Evolutionary conservation across 2,113 vertebrate genomes (phyloP), one percentile per base, ranked within the genome.

Genomic region (Psammodynastes pulverulentus): DNA sequence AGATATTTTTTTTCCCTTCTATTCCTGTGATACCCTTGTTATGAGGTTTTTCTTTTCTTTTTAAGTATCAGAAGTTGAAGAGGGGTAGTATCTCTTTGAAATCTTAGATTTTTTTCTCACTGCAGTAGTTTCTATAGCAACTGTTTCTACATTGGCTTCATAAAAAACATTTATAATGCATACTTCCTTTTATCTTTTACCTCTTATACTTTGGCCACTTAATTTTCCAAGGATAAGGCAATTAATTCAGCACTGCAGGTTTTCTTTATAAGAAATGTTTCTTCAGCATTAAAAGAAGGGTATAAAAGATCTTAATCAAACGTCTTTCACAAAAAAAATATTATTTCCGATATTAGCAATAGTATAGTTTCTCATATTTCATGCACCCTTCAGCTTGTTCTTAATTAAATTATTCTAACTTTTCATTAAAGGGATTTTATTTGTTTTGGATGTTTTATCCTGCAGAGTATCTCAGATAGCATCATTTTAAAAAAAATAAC

Each of bases 71-170:
- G 19, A 9, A 91, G 10, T 9, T 91, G 21, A 84, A 92, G 39
- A 93, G 84, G 93, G 92, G 10, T 92, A 79, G 84, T 24, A 43
- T 15, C 62, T 88, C 79, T 9, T 91, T 93, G 46, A 95, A 85
- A 94, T 46, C 56, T 93, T 95, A 95, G 91, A 93, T 95, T 91
- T 94, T 29, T 94, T 92, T 93, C 95, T 92, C 87, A 94, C 94
- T 94, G 96, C 94, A 92, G 94, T 94, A 91, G 95, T 97, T 97
- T 92, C 96, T 85, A 95, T 97, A 94, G 96, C 90, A 96, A 97
- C 95, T 95, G 23, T 93, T 93, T 88, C 91, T 93, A 93, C 67
- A 88, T 0, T 0, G 94, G 94, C 92, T 94, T 96, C 94, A 85
- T 91, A 91, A 90, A 94, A 89, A 92, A 94, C 95, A 62, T 96